phyloP scores from a whole-genome alignment of 1,140 invertebrate genomes.

The Mactra quadrangularis region DNA sequence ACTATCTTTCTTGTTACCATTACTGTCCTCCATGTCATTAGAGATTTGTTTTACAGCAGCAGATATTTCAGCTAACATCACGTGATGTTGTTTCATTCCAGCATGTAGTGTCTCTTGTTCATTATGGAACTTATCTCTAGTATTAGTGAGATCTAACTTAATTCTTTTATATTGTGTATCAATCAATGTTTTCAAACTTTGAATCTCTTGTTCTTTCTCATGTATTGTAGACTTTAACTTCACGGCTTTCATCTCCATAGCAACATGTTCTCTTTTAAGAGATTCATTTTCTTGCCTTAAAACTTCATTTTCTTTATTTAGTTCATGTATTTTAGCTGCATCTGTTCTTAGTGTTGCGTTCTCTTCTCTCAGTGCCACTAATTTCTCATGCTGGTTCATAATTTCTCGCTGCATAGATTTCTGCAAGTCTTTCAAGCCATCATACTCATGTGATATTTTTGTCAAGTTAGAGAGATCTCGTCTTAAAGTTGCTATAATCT shows the following conservation, averaged over 20 bases:
- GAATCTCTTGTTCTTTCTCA: slow-evolving; percentile 49
- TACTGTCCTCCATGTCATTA: neutral
- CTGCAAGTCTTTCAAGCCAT: slow-evolving; percentile 34
- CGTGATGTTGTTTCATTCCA: slow-evolving; percentile 42
- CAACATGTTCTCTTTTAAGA: slow-evolving; percentile 9
- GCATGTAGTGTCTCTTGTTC: slow-evolving; percentile 47
- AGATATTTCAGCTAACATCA: slow-evolving; percentile 43
- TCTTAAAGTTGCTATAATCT: slow-evolving; percentile 25
- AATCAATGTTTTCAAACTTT: slow-evolving; percentile 35
- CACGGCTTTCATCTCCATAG: slow-evolving; percentile 7
- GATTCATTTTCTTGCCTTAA: slow-evolving; percentile 38
- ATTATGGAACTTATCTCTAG: slow-evolving; percentile 44
- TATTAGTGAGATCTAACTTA: slow-evolving; percentile 52
- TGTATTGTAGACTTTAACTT: slow-evolving; percentile 19
- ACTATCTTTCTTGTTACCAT: neutral
- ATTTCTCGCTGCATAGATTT: slow-evolving; percentile 17
- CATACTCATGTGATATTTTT: slow-evolving; percentile 50
- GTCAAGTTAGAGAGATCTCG: slow-evolving; percentile 40
- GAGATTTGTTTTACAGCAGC: slow-evolving; percentile 31
- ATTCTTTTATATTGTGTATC: slow-evolving; percentile 49
- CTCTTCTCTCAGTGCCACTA: slow-evolving; percentile 16
- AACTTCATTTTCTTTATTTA: slow-evolving; percentile 2
- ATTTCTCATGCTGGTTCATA: slow-evolving; percentile 33
- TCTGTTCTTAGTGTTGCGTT: slow-evolving; percentile 9
- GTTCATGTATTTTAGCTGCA: neutral